Conservation (phyloP, 2,113 vertebrate genomes). For the Dunckerocampus dactyliophorus region DNA sequence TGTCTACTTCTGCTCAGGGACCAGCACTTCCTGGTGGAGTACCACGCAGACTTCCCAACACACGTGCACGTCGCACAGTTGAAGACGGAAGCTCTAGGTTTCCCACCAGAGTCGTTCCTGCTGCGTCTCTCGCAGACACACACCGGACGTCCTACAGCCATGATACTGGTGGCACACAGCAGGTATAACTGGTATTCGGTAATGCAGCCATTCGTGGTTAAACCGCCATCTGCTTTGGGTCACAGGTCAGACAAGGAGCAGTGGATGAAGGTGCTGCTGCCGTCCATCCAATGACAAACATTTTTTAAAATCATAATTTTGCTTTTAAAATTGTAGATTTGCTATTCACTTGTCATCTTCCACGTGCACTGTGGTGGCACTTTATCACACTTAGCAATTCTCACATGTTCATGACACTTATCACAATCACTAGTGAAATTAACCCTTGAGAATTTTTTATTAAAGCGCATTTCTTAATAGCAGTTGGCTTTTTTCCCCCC, state of each 20-base stretch:
- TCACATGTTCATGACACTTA: background rate
- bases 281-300: background rate
- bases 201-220: background rate
- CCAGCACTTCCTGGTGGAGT: constrained; percentile 64
- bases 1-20: constrained; percentile 45
- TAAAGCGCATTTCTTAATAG: no score
- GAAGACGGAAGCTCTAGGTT: constrained; percentile 51
- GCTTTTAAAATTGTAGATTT: background rate
- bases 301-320: background rate
- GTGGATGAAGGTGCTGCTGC: constrained; percentile 49
- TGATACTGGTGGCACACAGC: constrained; percentile 59
- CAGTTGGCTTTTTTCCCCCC: background rate
- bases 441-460: background rate
- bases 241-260: constrained; percentile 53
- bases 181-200: background rate
- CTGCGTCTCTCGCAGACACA: constrained; percentile 64
- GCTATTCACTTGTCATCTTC: background rate
- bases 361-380: background rate
- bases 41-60: constrained; percentile 64
- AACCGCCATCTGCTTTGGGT: background rate
- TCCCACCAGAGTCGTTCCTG: constrained; percentile 65
- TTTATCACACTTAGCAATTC: no score
- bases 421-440: background rate
- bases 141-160: constrained; percentile 35
- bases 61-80: constrained; percentile 57